Conservation (phyloP, 92 coral and sea anemone genomes). For the Epizoanthus rinbou region DNA sequence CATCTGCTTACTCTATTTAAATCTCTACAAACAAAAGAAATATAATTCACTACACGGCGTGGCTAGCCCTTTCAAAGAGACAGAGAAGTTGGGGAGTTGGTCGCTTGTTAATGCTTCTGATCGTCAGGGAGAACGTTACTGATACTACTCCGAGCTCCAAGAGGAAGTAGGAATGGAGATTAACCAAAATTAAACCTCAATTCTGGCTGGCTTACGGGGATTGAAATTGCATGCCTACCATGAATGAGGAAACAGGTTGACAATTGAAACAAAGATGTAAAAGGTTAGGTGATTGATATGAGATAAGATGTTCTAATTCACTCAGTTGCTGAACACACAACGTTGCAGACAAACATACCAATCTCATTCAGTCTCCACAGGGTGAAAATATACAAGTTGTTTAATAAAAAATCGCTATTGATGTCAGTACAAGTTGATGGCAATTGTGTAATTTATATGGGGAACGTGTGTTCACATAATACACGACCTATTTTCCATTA, state of each 20-base stretch:
- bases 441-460: constrained; percentile 85
- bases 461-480: constrained; percentile 95
- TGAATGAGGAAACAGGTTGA: constrained; percentile 86
- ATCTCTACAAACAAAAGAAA: constrained; percentile 99
- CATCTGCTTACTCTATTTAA: constrained; percentile 99
- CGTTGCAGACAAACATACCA: constrained; percentile 77
- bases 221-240: constrained; percentile 76
- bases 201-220: constrained; percentile 40
- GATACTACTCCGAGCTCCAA: constrained; percentile 2
- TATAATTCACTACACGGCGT: constrained; percentile 99
- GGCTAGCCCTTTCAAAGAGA: constrained; percentile 96
- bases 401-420: constrained; percentile 83
- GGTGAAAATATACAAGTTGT: constrained; percentile 73
- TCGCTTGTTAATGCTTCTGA: constrained; percentile 50
- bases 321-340: constrained; percentile 87
- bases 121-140: constrained; percentile 31
- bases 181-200: constrained; percentile 16
- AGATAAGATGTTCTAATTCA: constrained; percentile 76
- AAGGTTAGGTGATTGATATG: constrained; percentile 80
- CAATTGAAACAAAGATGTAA: constrained; percentile 95
- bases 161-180: constrained; percentile 28
- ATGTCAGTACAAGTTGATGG: constrained; percentile 87
- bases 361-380: constrained; percentile 84
- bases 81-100: constrained; percentile 62
- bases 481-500: constrained; percentile 83